Evolutionary conservation across 2,888 invertebrate species (phyloP), one percentile per base, ranked within the genome.

Genomic region (Parelbella ahira): DNA sequence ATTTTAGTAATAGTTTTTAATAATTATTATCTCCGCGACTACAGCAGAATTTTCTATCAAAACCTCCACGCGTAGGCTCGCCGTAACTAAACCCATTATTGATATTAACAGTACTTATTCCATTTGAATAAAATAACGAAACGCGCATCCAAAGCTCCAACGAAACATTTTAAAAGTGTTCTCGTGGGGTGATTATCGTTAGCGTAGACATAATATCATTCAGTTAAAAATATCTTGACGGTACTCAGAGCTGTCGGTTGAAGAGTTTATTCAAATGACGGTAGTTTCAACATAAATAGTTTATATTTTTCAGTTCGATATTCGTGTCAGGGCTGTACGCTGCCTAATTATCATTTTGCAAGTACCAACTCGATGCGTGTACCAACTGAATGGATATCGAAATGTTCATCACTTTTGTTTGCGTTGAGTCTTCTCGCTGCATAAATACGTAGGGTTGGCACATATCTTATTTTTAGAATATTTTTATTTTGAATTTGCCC

Each of bases 231-330:
- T 43, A 34, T 36, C 36, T 43, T 43, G 29, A 43, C 36, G 34
- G 28, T 36, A 36, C 42, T 43, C 10, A 8, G 20, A 29, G 23
- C 42, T 45, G 27, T 42, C 23, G 32, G 38, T 45, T 39, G 28
- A 15, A 37, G 20, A 45, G 45, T 45, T 48, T 32, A 45, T 36
- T 39, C 38, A 45, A 43, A 32, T 39, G 38, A 38, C 36, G 34
- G 13, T 27, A 41, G 39, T 43, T 45, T 42, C 48, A 43, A 45
- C 43, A 44, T 38, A 43, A 34, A 43, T 43, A 37, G 30, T 32
- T 45, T 30, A 48, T 38, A 42, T 48, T 45, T 47, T 43, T 41
- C 38, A 45, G 33, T 42, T 38, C 33, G 29, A 29, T 38, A 48
- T 43, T 36, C 30, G 32, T 48, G 45, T 38, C 48, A 43, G 38